phyloP scores from a whole-genome alignment of 2,113 vertebrate species.

The Mus musculus region GRCm39 chr17:26742001-26742500 shows the following conservation, averaged over 20 bases:
- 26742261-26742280: neutral
- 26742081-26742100: neutral
- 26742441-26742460: neutral
- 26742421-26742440: neutral
- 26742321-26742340: neutral
- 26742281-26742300: no score
- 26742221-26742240: neutral
- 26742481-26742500: neutral
- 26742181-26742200: neutral
- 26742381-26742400: neutral
- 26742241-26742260: no score
- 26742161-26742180: no score
- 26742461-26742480: neutral
- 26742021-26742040: neutral
- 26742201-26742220: neutral
- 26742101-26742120: neutral
- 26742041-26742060: neutral
- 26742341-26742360: no score
- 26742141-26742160: neutral
- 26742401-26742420: neutral
- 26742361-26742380: no score
- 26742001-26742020: constrained; percentile 39
- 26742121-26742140: neutral
- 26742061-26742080: neutral
- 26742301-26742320: no score